Percentiles rank a stretch among this genome's conserved stretches.
Evolutionary conservation across 2,797 vertebrate species (phyloP).

Genomic region (Darevskia nairensis): DNA sequence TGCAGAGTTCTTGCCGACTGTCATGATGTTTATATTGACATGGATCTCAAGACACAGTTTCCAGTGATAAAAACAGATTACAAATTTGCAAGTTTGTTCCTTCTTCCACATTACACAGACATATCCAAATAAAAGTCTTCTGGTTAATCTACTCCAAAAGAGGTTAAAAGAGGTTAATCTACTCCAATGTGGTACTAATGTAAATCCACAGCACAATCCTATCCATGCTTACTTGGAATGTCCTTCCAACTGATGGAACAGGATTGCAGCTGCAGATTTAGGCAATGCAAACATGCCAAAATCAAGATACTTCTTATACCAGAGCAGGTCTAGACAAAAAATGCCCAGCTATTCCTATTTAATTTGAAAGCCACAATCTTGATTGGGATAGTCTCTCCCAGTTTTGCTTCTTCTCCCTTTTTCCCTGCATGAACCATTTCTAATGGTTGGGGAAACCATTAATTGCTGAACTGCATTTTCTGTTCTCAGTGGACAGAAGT

Average conservation of each 20-base stretch:
- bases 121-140: background rate
- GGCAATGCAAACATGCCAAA: background rate
- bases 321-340: background rate
- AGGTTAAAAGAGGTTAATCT: background rate
- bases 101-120: background rate
- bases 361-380: background rate
- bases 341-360: background rate
- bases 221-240: background rate
- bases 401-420: background rate
- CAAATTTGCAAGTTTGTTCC: constrained; percentile 10
- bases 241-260: background rate
- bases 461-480: constrained; percentile 58
- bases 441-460: constrained; percentile 44
- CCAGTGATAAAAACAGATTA: background rate
- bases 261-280: background rate
- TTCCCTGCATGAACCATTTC: constrained; percentile 15
- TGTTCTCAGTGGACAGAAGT: constrained; percentile 51
- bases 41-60: background rate
- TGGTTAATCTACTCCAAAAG: constrained; percentile 6
- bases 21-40: background rate
- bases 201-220: background rate
- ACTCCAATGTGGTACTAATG: background rate
- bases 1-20: background rate
- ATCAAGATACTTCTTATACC: background rate
- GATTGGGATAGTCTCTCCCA: constrained; percentile 10